Percentiles rank a stretch among this genome's conserved stretches.
phyloP scores from a whole-genome alignment of 1,140 invertebrate genomes.

The Bombus turneri region DNA sequence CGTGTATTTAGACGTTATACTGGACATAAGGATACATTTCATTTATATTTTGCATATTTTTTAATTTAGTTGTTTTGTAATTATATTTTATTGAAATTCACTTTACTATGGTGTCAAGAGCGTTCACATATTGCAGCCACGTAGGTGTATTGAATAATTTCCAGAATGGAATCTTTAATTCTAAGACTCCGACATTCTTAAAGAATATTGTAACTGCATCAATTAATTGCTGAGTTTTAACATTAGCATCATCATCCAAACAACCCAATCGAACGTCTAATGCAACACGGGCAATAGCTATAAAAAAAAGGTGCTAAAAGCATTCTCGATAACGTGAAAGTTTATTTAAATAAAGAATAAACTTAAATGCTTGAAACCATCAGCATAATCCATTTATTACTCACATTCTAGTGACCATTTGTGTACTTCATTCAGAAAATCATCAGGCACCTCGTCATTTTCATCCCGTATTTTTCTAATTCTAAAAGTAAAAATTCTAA shows the following conservation, averaged over 20 bases:
- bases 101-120: slow-evolving; percentile 87
- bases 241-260: slow-evolving; percentile 84
- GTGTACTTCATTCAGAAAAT: slow-evolving; percentile 92
- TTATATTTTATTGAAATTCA: slow-evolving; percentile 76
- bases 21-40: slow-evolving; percentile 66
- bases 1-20: slow-evolving; percentile 84
- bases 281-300: slow-evolving; percentile 91
- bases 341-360: background rate
- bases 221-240: slow-evolving; percentile 89
- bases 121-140: slow-evolving; percentile 88
- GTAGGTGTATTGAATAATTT: slow-evolving; percentile 89
- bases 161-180: slow-evolving; percentile 92
- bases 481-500: slow-evolving; percentile 81
- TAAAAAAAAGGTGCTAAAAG: background rate
- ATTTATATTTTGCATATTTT: background rate
- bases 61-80: background rate
- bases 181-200: slow-evolving; percentile 89
- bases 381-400: slow-evolving; percentile 70
- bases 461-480: slow-evolving; percentile 87
- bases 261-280: slow-evolving; percentile 91
- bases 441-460: slow-evolving; percentile 87
- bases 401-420: slow-evolving; percentile 95
- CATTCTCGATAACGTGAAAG: background rate
- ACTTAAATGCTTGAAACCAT: background rate
- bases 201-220: slow-evolving; percentile 91